Base-by-base conservation (phyloP, 2,888 invertebrate species). In the Aspidiotus destructor region DNA sequence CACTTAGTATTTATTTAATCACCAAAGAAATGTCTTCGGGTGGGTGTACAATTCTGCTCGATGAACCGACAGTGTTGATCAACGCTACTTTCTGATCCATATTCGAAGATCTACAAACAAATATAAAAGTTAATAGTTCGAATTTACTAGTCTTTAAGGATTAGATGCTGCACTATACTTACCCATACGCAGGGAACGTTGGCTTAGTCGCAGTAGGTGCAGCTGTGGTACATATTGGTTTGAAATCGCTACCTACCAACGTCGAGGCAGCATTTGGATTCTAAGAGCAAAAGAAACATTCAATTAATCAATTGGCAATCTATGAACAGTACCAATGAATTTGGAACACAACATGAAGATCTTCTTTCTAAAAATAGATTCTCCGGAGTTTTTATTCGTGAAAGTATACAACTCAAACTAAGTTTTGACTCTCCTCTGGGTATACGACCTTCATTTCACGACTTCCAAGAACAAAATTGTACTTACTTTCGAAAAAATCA, bases 31-130 rank as follows among this genome's bases (percentile, higher is more conserved):
- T 85, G 78, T 94, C 93, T 77, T 96, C 95, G 0, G 91, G 87
- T 0, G 96, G 96, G 78, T 96, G 96, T 73, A 96, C 85, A 69
- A 96, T 95, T 79, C 89, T 88, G 75, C 91, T 89, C 53, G 89
- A 86, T 8, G 91, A 87, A 57, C 90, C 88, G 8, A 88, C 86
- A n/a, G 88, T 84, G 13, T 86, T 86, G 64, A 89, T 87, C 9
- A 87, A 78, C 41, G 79, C 78, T 77, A 77, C 53, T 78, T 72
- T 69, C 71, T 72, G 62, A 71, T 72, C 48, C 17, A 52, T 44
- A 13, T 57, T 55, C 7, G 53, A 52, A 15, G n/a, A 62, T 54
- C 60, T 53, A 48, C n/a, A 41, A 57, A 57, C 15, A 67, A 28
- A 28, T 13, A 28, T 28, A 28, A 28, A 28, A 28, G 1, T 5